Evolutionary conservation across 2,797 vertebrate species (phyloP), one percentile per base, ranked within the genome.

Genomic region (Chelidonichthys spinosus): DNA sequence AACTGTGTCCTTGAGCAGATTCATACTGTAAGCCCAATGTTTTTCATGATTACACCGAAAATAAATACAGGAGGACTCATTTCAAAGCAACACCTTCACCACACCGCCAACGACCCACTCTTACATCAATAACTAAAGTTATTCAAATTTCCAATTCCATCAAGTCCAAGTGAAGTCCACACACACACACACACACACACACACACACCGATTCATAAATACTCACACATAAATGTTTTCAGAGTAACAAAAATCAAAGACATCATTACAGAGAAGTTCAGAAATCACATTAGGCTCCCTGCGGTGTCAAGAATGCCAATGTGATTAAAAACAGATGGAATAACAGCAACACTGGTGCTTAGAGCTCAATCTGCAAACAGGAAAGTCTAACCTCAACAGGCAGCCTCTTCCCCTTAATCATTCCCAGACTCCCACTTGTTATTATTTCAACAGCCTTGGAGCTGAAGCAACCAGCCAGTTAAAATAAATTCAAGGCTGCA

Each of bases 321-420:
- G 89, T 95, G 95, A 97, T 96, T 96, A 92, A 94, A 96, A 95
- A 91, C 96, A 97, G 96, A 97, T 96, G 96, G 95, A 94, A 93
- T 88, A 93, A 93, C 89, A 95, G 93, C 92, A 93, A 93, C 92
- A 92, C 88, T 92, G 92, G 91, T 92, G 93, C 94, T 92, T 91
- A 91, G 92, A 96, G 93, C 94, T 94, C 94, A 95, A 94, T 95
- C 94, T 95, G 95, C 95, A 96, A 96, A 96, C 95, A 97, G 96
- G 95, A 97, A 96, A 96, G 92, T 94, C 86, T 91, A 95, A 94
- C 94, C 93, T 96, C 94, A 92, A 94, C 92, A 93, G 93, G 92
- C 94, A 92, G 91, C 89, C 93, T 92, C 92, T 91, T 92, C 92
- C 86, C 85, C 90, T 90, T 95, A 96, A 97, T 96, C 94, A 96